Base-by-base conservation (phyloP, 2,888 invertebrate species). In the Heliconius ethilla region DNA sequence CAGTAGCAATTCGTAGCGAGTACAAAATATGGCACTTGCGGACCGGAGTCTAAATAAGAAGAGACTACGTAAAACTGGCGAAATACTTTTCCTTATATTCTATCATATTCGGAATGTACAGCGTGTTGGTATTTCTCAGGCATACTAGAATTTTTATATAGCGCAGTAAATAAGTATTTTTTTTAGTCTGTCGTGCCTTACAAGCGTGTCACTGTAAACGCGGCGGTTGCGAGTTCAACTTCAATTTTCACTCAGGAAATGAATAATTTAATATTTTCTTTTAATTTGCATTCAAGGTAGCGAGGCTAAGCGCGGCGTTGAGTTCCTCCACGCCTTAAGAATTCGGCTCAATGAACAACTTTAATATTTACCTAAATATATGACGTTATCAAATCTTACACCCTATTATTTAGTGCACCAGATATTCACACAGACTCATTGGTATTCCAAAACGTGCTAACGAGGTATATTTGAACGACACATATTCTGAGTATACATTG, bases 391-490 rank as follows among this genome's bases (percentile, higher is more conserved):
- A 69, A 69, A 69, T 45, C 11, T 40, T 45, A 69, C 40, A 55
- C 29, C 22, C 55, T 59, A 55, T 72, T 72, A 33, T 55, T 72
- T 55, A 55, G 55, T 55, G 75, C 40, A 70, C 25, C 40, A 27
- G 25, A 45, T 69, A 45, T 69, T 69, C 59, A 6, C 59, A 15
- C 59, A 62, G 62, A 59, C 40, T 62, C 76, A 76, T 78, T 75
- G 65, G 65, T 63, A 78, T 76, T 75, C 70, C 66, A 51, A 66
- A 72, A 76, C 72, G 73, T 67, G 62, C 51, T 76, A 76, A 76
- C 73, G 62, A 70, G 65, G 45, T 76, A 73, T 59, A 73, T 72
- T 69, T 33, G 70, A 78, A 75, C 70, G 78, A 78, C 75, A 75
- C 33, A 70, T 63, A 69, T 67, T 33, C 59, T 67, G 37, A 45